Conservation (phyloP, 1,140 invertebrate species). For the Megathymus violae region DNA sequence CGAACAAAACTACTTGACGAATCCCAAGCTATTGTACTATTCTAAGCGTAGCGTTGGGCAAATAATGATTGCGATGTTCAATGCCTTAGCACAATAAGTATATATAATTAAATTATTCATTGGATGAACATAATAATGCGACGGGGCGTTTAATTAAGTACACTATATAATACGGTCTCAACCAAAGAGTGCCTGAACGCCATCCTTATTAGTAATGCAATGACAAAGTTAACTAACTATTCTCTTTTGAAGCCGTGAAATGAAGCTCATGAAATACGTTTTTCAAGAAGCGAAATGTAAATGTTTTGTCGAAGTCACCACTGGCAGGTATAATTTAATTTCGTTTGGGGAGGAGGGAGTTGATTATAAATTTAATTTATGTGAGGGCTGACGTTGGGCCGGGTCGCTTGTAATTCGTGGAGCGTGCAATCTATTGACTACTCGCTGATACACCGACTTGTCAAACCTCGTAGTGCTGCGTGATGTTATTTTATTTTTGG, state of each 20-base stretch:
- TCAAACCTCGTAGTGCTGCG: conserved; percentile 22
- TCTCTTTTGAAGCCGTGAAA: conserved; percentile 45
- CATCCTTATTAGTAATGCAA: conserved; percentile 41
- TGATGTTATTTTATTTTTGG: conserved; percentile 39
- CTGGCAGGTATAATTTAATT: conserved; percentile 74
- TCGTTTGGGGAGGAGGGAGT: conserved; percentile 62
- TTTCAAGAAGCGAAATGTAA: conserved; percentile 65
- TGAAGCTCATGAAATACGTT: conserved; percentile 55
- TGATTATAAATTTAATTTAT: conserved; percentile 81
- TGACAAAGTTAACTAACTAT: conserved; percentile 46
- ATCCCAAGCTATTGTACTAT: neutral
- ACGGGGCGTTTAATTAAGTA: conserved; percentile 42
- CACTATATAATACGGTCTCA: conserved; percentile 38
- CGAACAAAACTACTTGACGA: conserved; percentile 1
- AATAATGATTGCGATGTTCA: conserved; percentile 18
- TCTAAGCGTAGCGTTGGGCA: conserved; percentile 1
- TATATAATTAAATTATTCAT: conserved; percentile 41
- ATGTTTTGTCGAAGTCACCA: conserved; percentile 64
- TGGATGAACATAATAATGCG: conserved; percentile 38
- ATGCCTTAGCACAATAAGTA: conserved; percentile 35
- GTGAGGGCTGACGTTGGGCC: conserved; percentile 59
- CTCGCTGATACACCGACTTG: conserved; percentile 47
- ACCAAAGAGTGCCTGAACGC: conserved; percentile 31
- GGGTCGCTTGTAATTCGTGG: conserved; percentile 59
- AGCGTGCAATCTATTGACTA: conserved; percentile 68